These are phyloP conservation scores for Cichlasoma orientale DNA, from an alignment of 2,797 vertebrate species.

Conservation along the genomic window DNA sequence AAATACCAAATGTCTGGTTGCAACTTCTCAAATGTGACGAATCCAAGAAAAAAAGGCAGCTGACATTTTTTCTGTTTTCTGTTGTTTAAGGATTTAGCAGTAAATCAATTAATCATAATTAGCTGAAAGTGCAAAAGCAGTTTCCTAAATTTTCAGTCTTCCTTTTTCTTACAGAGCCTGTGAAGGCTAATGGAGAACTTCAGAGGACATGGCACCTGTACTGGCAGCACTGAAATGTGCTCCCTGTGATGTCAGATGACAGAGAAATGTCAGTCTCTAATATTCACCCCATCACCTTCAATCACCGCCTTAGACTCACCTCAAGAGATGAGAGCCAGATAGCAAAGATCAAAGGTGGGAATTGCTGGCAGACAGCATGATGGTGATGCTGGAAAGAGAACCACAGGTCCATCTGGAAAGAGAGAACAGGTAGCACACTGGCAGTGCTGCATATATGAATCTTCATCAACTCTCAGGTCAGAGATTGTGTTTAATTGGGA, in stretches of 20 bases:
- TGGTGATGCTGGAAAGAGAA: slow-evolving; percentile 16
- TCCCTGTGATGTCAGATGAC: slow-evolving; percentile 62
- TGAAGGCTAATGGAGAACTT: not conserved
- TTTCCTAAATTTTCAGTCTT: not conserved
- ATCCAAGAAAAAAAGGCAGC: not conserved
- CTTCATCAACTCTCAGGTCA: slow-evolving; percentile 9
- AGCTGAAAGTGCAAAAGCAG: not conserved
- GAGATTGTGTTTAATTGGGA: slow-evolving; percentile 20
- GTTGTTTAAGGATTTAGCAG: not conserved
- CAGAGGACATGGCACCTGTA: slow-evolving; percentile 21
- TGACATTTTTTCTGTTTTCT: not conserved
- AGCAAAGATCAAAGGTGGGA: slow-evolving; percentile 63
- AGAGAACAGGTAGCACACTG: not conserved
- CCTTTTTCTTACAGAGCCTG: not conserved
- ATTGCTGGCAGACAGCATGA: slow-evolving; percentile 35
- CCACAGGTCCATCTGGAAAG: slow-evolving; percentile 13
- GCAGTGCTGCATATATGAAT: slow-evolving; percentile 2
- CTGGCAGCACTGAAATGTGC: slow-evolving; percentile 18
- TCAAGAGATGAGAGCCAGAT: slow-evolving; percentile 58
- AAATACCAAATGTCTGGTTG: not conserved
- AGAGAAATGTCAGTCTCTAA: slow-evolving; percentile 63
- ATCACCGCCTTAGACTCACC: slow-evolving; percentile 42
- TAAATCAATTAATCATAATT: slow-evolving; percentile 1
- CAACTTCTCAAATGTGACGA: not conserved
- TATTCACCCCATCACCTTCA: slow-evolving; percentile 65